phyloP scores from a whole-genome alignment of 2,797 vertebrate genomes.

The Galagoides demidoff region DNA sequence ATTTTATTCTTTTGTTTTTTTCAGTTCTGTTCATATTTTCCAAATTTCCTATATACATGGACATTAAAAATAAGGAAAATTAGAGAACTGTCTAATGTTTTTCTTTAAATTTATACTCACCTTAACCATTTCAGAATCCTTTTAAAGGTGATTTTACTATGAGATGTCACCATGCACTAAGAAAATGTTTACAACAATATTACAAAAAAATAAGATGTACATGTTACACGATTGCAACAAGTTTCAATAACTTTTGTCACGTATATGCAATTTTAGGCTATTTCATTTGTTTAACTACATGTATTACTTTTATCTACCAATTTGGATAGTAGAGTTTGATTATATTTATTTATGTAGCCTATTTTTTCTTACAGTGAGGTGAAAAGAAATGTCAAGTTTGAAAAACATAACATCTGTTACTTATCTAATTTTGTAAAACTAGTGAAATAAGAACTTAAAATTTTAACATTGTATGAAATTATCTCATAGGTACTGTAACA shows the following conservation, averaged over 20 bases:
- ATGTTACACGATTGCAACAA: neutral
- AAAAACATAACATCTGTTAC: neutral
- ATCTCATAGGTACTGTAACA: neutral
- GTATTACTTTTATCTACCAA: slow-evolving; percentile 9
- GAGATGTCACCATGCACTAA: neutral
- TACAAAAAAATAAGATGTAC: neutral
- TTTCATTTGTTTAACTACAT: neutral
- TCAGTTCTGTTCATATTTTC: neutral
- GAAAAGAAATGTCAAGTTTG: neutral
- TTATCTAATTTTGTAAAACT: slow-evolving; percentile 36
- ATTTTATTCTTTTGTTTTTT: neutral
- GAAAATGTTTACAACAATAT: neutral
- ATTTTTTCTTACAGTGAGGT: neutral
- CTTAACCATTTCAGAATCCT: neutral
- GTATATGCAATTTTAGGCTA: neutral
- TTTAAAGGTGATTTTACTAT: slow-evolving; percentile 12
- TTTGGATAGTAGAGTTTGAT: neutral
- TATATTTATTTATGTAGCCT: neutral
- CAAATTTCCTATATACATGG: neutral
- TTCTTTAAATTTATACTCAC: slow-evolving; percentile 1
- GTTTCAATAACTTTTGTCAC: neutral
- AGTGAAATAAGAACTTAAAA: neutral
- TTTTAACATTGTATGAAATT: slow-evolving; percentile 5
- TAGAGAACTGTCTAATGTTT: neutral
- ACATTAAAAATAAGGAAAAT: slow-evolving; percentile 22